These are phyloP conservation scores for Cenopis cana DNA, from an alignment of 2,888 invertebrate species.

Conservation along the genomic window DNA sequence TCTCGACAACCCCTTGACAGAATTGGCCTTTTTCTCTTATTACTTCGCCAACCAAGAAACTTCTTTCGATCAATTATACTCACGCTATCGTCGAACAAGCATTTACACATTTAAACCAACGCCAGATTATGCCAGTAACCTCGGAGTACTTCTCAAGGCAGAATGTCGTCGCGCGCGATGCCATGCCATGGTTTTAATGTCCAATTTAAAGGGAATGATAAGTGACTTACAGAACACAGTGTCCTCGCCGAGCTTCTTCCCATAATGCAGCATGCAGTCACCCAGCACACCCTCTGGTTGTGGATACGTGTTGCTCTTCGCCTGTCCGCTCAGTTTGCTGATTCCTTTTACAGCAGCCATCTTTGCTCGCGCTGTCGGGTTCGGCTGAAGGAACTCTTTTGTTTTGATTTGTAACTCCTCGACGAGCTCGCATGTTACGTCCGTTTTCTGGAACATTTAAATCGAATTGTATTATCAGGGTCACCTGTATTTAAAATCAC, in stretches of 20 bases:
- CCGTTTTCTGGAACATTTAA: constrained; percentile 92
- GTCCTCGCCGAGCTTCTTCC: constrained; percentile 97
- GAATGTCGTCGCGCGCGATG: background rate
- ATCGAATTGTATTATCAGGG: background rate
- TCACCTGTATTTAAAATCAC: no score
- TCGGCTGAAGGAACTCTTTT: constrained; percentile 99
- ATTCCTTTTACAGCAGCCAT: constrained; percentile 98
- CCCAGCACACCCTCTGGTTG: constrained; percentile 99
- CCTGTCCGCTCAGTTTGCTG: constrained; percentile 98
- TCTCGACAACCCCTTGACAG: no score
- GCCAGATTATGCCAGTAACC: no score
- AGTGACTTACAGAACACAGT: constrained; percentile 92
- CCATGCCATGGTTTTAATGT: background rate
- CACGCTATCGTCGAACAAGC: no score
- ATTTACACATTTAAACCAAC: no score
- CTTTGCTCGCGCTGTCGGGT: constrained; percentile 97
- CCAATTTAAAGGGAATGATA: background rate
- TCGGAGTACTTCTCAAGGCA: no score
- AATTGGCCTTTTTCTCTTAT: no score
- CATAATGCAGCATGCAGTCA: constrained; percentile 98
- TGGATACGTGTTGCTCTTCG: constrained; percentile 98
- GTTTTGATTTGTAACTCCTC: constrained; percentile 98
- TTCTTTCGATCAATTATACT: no score
- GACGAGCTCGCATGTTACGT: constrained; percentile 98
- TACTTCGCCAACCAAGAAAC: no score